Conservation (phyloP, 2,797 vertebrate species). For the Loriculus beryllinus region DNA sequence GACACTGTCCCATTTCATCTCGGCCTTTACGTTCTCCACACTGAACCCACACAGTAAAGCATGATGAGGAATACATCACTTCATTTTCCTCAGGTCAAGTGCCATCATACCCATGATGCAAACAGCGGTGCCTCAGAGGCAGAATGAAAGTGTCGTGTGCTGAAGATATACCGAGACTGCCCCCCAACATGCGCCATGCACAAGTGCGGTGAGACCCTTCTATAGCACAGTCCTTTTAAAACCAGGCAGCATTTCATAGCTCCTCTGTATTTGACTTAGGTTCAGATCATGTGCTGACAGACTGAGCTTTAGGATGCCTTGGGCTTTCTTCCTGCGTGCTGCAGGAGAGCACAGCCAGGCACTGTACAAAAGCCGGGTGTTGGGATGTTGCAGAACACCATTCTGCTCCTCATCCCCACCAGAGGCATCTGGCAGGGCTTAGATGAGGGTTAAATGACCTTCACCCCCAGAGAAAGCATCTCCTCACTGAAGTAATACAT, state of each 20-base stretch:
- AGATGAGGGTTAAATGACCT: background rate
- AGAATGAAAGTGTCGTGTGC: background rate
- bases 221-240: background rate
- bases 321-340: background rate
- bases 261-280: background rate
- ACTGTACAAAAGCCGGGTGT: accelerated
- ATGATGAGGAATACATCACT: accelerated
- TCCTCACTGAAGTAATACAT: background rate
- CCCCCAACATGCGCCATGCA: background rate
- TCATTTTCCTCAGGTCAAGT: background rate
- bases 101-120: background rate
- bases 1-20: background rate
- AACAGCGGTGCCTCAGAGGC: background rate
- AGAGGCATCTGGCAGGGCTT: background rate
- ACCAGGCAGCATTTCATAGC: background rate
- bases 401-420: background rate
- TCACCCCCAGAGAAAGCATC: background rate
- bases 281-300: background rate
- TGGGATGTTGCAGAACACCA: background rate
- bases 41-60: background rate
- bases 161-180: background rate
- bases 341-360: background rate
- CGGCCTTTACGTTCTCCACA: background rate
- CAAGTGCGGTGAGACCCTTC: background rate
- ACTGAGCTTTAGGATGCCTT: background rate